Evolutionary conservation across 53 echinoderm and acorn worm species (phyloP), one percentile per base, ranked within the genome.

Genomic region (Zoroaster sp.): DNA sequence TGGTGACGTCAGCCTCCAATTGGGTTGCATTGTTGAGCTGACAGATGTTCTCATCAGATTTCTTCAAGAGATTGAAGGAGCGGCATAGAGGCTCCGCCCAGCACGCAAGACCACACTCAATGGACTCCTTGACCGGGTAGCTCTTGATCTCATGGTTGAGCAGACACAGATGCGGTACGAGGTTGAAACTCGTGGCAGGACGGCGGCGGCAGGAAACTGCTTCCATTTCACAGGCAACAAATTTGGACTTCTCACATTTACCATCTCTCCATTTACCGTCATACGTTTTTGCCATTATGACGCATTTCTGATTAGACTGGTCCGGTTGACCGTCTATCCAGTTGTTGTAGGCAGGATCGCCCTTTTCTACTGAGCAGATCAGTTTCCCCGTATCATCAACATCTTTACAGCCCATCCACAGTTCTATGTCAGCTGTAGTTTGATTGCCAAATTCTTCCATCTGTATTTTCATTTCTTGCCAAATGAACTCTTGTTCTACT

Each of bases 71-170:
- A 5, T 21, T 54, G 55, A 54, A 54, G 74, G 74, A 74, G 45
- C 41, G 74, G 32, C 74, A 74, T 74, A 40, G 74, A 40, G 74
- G 73, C 73, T 43, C 73, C 73, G n/a, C 73, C 73, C 73, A 73
- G 73, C 73, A 73, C 23, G 73, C 73, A 8, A 11, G 74, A 42
- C 74, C 55, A 54, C 55, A 23, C 55, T 23, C 55, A 54, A 54
- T 54, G 55, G n/a, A n/a, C n/a, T n/a, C n/a, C n/a, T n/a, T n/a
- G n/a, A n/a, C 55, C 5, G 55, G 1, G n/a, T 21, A 8, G 55
- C 23, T 54, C 55, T 74, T 74, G 74, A 74, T 74, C 23, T 74
- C 46, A 1, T 74, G 74, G 44, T 74, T 74, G 74, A 74, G 74
- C 32, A 74, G 74, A 21, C 74, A 74, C 74, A 41, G 74, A 4